Evolutionary conservation across 2,113 vertebrate species (phyloP), one percentile per base, ranked within the genome.

Genomic region (Rutilus rutilus): DNA sequence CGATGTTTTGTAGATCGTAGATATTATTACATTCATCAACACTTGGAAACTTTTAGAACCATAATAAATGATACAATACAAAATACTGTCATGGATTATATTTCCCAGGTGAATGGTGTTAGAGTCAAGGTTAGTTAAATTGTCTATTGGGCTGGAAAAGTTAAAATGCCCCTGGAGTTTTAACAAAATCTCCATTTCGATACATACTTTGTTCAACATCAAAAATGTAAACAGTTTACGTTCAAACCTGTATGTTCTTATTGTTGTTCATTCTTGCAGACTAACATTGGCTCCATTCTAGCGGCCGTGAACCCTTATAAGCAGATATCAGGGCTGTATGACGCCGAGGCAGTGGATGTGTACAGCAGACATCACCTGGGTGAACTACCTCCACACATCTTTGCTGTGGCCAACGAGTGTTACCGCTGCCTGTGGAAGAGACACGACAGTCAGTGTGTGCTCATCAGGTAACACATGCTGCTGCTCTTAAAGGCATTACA

Each of bases 351-450:
- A 3, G 95, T 97, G 11, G 94, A 96, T 1, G 89, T 95, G 78
- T 98, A 98, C 94, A 96, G 96, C 87, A 93, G 92, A 65, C 96
- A 97, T 92, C 96, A 95, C 83, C 95, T 97, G 93, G 97, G 97
- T 60, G 97, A 97, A 92, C 96, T 97, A 88, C 97, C 97, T 12
- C 97, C 97, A 77, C 97, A 98, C 54, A 97, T 98, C 86, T 98
- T 97, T n/a, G 97, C 97, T 14, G 95, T 97, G 0, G 97, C 97
- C 89, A 98, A 96, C 0, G 97, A 98, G 94, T 97, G 97, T 87
- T 98, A 98, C 95, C 93, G 97, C 93, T 98, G 97, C 92, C 92
- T 98, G 91, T 98, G 97, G 97, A 98, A 97, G 92, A 95, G 96
- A 81, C 95, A 96, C 9, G 97, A 97, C 95, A 97, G 97, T 92